Conservation (phyloP, 2,888 invertebrate species). For the Choreutis nemorana region DNA sequence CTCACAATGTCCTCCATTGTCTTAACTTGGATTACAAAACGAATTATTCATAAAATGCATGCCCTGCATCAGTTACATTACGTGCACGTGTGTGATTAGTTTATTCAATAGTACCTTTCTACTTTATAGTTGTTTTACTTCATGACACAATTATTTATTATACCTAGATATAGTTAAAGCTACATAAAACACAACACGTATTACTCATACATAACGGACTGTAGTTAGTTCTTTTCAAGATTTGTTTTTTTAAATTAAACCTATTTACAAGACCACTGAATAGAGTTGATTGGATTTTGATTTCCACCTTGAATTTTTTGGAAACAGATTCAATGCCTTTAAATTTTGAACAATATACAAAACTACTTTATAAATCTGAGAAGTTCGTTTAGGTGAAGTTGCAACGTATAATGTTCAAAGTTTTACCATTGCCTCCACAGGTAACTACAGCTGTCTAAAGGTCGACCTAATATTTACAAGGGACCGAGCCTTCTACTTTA, state of each 20-base stretch:
- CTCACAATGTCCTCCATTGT: background rate
- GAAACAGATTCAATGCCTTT: no score
- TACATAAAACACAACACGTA: slow-evolving; percentile 62
- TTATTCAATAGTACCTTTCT: slow-evolving; percentile 14
- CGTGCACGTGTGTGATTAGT: slow-evolving; percentile 31
- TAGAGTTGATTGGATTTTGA: slow-evolving; percentile 65
- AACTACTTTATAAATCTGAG: no score
- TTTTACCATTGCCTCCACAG: slow-evolving; percentile 64
- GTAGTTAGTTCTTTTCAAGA: slow-evolving; percentile 26
- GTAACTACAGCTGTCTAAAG: slow-evolving; percentile 89
- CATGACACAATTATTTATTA: slow-evolving; percentile 1
- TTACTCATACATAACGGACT: slow-evolving; percentile 61
- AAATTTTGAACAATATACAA: no score
- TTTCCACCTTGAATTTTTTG: no score
- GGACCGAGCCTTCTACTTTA: slow-evolving; percentile 90
- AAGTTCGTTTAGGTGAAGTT: slow-evolving; percentile 6
- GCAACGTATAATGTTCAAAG: slow-evolving; percentile 22
- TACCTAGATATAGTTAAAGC: no score
- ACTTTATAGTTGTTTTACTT: background rate
- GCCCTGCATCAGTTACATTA: no score
- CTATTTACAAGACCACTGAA: slow-evolving; percentile 59
- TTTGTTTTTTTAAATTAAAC: background rate
- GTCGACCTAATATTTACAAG: slow-evolving; percentile 88
- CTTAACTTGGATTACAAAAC: no score
- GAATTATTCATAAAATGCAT: no score